phyloP scores from a whole-genome alignment of 1,140 invertebrate genomes.

The Lasaia peninsularis region DNA sequence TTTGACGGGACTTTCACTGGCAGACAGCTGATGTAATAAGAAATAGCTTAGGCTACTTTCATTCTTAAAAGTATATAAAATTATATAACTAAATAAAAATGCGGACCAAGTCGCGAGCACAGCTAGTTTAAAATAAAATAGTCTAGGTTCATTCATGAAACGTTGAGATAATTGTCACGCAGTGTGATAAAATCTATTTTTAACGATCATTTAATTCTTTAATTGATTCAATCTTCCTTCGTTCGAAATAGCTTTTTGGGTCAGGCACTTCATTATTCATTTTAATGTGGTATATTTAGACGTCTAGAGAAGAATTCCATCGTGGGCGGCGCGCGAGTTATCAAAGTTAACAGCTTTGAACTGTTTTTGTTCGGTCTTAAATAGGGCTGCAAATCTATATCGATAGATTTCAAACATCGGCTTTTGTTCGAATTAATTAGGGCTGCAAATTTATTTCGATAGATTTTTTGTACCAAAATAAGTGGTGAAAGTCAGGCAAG shows the following conservation, averaged over 20 bases:
- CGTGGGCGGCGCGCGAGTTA: slow-evolving; percentile 29
- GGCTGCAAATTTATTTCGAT: too few species aligned
- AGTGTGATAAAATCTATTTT: background rate
- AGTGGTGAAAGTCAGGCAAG: too few species aligned
- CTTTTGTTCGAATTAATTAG: too few species aligned
- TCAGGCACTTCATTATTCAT: slow-evolving; percentile 25
- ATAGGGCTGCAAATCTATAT: background rate
- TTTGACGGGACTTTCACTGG: too few species aligned
- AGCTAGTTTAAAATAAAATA: too few species aligned
- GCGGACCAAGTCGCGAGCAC: too few species aligned
- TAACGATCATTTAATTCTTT: slow-evolving; percentile 7
- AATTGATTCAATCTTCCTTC: slow-evolving; percentile 12
- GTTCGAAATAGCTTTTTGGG: slow-evolving; percentile 16
- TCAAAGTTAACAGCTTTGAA: slow-evolving; percentile 17
- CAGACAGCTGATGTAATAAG: too few species aligned
- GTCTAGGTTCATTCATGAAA: background rate
- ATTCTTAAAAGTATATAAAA: too few species aligned
- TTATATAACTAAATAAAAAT: too few species aligned
- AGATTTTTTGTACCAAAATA: too few species aligned
- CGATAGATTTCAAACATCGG: background rate
- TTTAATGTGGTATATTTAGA: slow-evolving; percentile 30
- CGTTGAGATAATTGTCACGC: too few species aligned
- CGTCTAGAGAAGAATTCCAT: slow-evolving; percentile 7
- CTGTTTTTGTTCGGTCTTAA: slow-evolving; percentile 6
- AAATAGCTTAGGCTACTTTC: too few species aligned